These are phyloP conservation scores for Achatina immaculata DNA, from an alignment of 1,140 invertebrate genomes.

Conservation along the genomic window DNA sequence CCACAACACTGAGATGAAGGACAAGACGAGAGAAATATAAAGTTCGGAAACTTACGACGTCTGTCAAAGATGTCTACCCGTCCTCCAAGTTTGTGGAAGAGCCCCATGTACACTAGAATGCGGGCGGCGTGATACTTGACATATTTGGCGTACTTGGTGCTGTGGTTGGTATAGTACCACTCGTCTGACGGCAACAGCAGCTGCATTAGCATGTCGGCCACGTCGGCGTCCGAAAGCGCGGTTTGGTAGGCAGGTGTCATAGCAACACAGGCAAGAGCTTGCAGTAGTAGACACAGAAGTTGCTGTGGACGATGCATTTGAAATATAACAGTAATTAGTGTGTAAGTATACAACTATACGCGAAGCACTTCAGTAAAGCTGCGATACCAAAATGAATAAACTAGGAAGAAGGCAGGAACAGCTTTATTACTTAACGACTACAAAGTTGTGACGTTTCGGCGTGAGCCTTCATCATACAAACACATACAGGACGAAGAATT, in stretches of 20 bases:
- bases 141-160: constrained; percentile 79
- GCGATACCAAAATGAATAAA: no score
- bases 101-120: constrained; percentile 77
- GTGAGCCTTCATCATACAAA: no score
- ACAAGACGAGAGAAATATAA: no score
- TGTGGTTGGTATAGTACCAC: constrained; percentile 84
- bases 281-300: constrained; percentile 79
- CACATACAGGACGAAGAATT: no score
- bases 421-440: no score
- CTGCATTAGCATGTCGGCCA: constrained; percentile 79
- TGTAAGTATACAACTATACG: no score
- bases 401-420: no score
- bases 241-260: constrained; percentile 76
- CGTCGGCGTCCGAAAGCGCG: constrained; percentile 75
- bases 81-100: constrained; percentile 73
- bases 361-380: no score
- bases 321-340: no score
- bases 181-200: constrained; percentile 81
- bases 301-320: constrained; percentile 76
- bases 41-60: constrained; percentile 51
- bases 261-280: constrained; percentile 79
- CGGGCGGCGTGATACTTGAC: constrained; percentile 82
- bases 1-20: no score
- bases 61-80: constrained; percentile 75
- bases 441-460: no score